Conservation (phyloP, 2,113 vertebrate species). For the Megaleporinus macrocephalus region DNA sequence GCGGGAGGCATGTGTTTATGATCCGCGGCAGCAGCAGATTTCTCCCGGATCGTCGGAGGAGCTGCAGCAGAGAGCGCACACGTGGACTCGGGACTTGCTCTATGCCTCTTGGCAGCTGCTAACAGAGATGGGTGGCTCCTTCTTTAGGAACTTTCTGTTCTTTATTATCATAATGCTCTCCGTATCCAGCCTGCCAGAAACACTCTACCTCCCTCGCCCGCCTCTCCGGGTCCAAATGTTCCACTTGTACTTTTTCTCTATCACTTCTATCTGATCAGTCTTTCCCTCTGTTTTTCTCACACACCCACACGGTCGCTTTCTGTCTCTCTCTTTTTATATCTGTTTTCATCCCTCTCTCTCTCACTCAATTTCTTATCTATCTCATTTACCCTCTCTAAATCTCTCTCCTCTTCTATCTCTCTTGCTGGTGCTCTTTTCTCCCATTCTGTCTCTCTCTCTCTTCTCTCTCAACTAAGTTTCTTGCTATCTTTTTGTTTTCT, state of each 20-base stretch:
- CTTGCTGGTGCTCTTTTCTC: not conserved
- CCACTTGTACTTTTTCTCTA: not conserved
- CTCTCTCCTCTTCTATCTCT: not conserved
- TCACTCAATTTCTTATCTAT: not conserved
- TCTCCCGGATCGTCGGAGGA: not conserved
- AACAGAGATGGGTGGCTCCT: constrained; percentile 9
- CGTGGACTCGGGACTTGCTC: not conserved
- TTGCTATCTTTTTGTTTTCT: not conserved
- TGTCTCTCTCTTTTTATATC: not conserved
- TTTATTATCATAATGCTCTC: constrained; percentile 32
- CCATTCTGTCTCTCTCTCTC: no score
- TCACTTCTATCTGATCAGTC: not conserved
- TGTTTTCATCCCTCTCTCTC: not conserved
- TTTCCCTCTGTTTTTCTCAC: no score
- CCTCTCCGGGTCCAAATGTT: constrained; percentile 4
- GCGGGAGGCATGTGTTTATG: constrained; percentile 16
- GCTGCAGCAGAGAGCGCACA: not conserved
- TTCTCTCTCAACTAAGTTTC: no score
- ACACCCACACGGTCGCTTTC: not conserved
- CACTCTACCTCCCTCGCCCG: not conserved
- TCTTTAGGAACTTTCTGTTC: constrained; percentile 2
- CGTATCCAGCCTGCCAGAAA: constrained; percentile 1
- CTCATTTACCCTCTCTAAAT: not conserved
- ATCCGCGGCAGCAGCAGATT: not conserved
- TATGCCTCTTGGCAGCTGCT: not conserved